Evolutionary conservation across 2,797 vertebrate species (phyloP).

Genomic region (Cygnus olor): DNA sequence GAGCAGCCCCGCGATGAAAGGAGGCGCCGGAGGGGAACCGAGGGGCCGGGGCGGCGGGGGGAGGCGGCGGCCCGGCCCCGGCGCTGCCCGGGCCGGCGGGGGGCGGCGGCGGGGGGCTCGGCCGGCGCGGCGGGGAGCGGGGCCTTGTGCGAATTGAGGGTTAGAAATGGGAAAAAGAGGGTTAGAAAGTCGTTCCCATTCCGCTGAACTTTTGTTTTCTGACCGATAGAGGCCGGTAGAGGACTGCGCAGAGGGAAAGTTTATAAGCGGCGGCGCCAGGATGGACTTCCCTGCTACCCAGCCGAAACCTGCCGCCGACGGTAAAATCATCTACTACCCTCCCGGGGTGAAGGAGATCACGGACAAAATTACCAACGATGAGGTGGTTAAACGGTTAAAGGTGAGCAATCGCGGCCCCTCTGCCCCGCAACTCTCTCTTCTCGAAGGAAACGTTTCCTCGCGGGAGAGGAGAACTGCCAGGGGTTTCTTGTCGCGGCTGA

Average conservation of each 20-base stretch:
- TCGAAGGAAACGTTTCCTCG: not conserved
- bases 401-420: slow-evolving; percentile 71
- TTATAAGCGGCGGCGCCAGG: slow-evolving; percentile 80
- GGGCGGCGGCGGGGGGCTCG: not conserved
- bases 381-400: slow-evolving; percentile 98
- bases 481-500: not conserved
- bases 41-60: not conserved
- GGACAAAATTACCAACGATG: slow-evolving; percentile 98
- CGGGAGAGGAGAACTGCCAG: not conserved
- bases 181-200: slow-evolving; percentile 81
- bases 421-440: not conserved
- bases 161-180: slow-evolving; percentile 83
- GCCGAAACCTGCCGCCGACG: slow-evolving; percentile 86
- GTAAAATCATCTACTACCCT: slow-evolving; percentile 94
- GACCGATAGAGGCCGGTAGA: slow-evolving; percentile 99
- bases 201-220: slow-evolving; percentile 97
- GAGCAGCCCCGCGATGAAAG: slow-evolving; percentile 34
- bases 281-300: slow-evolving; percentile 97
- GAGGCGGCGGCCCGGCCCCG: not conserved
- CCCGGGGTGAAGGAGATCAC: slow-evolving; percentile 99
- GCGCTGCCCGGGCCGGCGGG: slow-evolving; percentile 1
- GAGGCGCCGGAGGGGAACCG: not conserved
- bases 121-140: not conserved
- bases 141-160: slow-evolving; percentile 70
- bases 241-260: slow-evolving; percentile 87